Percentiles rank a stretch among this genome's conserved stretches.
These are phyloP conservation scores for Macropodus opercularis DNA, from an alignment of 2,797 vertebrate genomes.

Conservation along the genomic window DNA sequence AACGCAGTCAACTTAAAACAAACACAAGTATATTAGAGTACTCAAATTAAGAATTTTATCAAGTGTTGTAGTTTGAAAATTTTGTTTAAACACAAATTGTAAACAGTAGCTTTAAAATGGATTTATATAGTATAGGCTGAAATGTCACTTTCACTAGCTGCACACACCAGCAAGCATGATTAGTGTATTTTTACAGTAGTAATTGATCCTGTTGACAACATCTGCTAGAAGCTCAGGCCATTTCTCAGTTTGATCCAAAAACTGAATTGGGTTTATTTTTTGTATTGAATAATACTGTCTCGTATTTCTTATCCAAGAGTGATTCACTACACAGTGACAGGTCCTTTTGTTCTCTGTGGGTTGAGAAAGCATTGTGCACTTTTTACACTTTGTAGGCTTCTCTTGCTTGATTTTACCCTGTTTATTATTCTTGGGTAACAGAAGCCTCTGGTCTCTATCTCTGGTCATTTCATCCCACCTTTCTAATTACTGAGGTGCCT, in stretches of 20 bases:
- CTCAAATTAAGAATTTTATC: not conserved
- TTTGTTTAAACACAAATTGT: not conserved
- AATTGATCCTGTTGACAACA: not conserved
- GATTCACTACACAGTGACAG: slow-evolving; percentile 33
- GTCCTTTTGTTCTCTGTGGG: slow-evolving; percentile 32
- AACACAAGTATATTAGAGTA: not conserved
- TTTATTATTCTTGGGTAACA: slow-evolving; percentile 1
- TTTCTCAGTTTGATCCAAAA: slow-evolving; percentile 13
- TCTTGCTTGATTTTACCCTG: not conserved
- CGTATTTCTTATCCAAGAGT: slow-evolving; percentile 10
- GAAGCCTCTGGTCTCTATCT: not conserved
- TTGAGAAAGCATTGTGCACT: slow-evolving; percentile 8
- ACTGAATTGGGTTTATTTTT: slow-evolving; percentile 1
- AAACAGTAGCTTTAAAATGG: not conserved
- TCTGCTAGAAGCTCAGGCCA: not conserved
- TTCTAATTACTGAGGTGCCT: slow-evolving; percentile 15
- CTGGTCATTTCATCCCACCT: slow-evolving; percentile 5
- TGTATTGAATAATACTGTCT: not conserved
- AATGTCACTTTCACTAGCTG: not conserved
- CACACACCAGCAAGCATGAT: not conserved
- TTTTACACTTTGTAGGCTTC: slow-evolving; percentile 10
- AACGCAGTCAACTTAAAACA: not conserved
- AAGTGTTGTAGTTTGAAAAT: not conserved
- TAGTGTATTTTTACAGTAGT: too few relatives aligned
- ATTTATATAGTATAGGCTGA: not conserved